These are phyloP conservation scores for Otolemur crassicaudatus DNA, from an alignment of 2,797 vertebrate genomes.

Conservation along the genomic window DNA sequence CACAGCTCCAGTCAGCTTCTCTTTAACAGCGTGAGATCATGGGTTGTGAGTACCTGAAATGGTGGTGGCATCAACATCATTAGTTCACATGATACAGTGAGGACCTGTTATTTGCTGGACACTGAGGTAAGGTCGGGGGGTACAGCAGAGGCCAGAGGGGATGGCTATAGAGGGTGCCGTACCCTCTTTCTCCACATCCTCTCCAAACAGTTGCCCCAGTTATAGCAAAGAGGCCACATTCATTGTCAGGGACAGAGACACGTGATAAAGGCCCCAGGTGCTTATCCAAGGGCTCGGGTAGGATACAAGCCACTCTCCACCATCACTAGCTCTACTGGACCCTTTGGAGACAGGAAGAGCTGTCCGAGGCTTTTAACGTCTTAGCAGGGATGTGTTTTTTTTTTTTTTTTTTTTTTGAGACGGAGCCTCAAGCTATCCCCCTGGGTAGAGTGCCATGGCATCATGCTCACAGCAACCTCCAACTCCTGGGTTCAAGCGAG, in stretches of 20 bases:
- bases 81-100: background rate
- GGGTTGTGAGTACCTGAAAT: background rate
- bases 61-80: accelerated
- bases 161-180: background rate
- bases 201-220: background rate
- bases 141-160: background rate
- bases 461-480: too few relatives aligned
- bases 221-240: background rate
- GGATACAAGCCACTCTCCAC: accelerated
- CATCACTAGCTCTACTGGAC: background rate
- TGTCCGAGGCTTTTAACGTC: background rate
- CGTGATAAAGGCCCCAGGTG: background rate
- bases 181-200: background rate
- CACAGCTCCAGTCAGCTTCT: background rate
- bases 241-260: background rate
- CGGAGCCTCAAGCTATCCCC: too few relatives aligned
- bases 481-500: too few relatives aligned
- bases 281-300: background rate
- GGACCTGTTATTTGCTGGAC: background rate
- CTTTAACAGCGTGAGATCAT: background rate
- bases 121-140: background rate
- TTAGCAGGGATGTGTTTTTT: background rate
- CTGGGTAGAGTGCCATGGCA: too few relatives aligned
- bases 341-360: background rate
- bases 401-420: too few relatives aligned